Percentiles rank a stretch among this genome's conserved stretches.
phyloP scores from a whole-genome alignment of 2,888 invertebrate genomes.

The Crocallis elinguaria region DNA sequence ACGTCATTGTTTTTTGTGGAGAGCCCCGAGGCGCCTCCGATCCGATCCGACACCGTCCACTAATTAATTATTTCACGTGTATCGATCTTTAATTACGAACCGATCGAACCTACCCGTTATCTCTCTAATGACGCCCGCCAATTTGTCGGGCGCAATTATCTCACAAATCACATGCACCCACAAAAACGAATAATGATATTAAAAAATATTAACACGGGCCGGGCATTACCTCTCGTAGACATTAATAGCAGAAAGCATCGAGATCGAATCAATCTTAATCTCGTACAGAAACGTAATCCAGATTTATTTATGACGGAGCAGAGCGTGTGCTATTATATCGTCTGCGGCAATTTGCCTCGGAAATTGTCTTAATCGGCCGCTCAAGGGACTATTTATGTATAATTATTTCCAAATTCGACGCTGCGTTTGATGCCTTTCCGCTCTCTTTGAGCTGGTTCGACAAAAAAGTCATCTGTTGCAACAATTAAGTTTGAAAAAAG shows the following conservation, averaged over 20 bases:
- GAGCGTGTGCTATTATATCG: conserved; percentile 84
- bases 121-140: conserved; percentile 78
- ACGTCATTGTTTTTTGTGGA: conserved; percentile 84
- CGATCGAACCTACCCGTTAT: conserved; percentile 74
- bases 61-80: conserved; percentile 85
- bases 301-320: conserved; percentile 83
- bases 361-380: conserved; percentile 85
- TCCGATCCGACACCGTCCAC: conserved; percentile 68
- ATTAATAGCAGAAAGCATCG: conserved; percentile 82
- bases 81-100: conserved; percentile 83
- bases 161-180: conserved; percentile 71
- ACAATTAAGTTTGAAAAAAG: conserved; percentile 82
- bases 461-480: conserved; percentile 85
- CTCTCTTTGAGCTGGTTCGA: conserved; percentile 84
- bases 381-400: conserved; percentile 86
- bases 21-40: conserved; percentile 70
- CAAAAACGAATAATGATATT: conserved; percentile 78
- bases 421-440: conserved; percentile 84
- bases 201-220: conserved; percentile 77
- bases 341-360: conserved; percentile 84
- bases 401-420: conserved; percentile 85
- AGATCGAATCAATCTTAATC: conserved; percentile 85
- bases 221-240: conserved; percentile 73
- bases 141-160: conserved; percentile 83
- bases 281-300: conserved; percentile 83